Percentiles rank a stretch among this genome's conserved stretches.
Conservation (phyloP, 2,888 invertebrate species). For the Apoda limacodes region DNA sequence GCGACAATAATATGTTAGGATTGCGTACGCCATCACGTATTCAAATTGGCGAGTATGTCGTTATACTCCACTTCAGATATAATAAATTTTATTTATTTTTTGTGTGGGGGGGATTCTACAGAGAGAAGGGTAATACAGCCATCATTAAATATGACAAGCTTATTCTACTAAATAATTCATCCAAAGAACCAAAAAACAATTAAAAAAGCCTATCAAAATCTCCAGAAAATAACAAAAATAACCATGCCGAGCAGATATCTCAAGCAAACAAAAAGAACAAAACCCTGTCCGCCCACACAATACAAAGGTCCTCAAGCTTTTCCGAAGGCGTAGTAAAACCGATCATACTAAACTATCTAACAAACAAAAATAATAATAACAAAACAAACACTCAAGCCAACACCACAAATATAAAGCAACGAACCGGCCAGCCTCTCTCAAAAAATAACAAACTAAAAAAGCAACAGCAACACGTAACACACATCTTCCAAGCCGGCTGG, state of each 20-base stretch:
- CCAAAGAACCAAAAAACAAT: constrained; percentile 6
- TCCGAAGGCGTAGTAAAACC: constrained; percentile 8
- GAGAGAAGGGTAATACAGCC: constrained; percentile 15
- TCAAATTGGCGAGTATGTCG: too few relatives aligned
- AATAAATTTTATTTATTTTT: too few relatives aligned
- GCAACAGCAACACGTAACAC: too few relatives aligned
- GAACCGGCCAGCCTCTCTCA: constrained; percentile 5
- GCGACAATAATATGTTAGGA: too few relatives aligned
- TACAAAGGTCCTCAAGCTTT: constrained; percentile 5
- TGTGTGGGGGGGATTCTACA: too few relatives aligned
- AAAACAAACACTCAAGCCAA: constrained; percentile 6
- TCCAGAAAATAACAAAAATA: constrained; percentile 1
- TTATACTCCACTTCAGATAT: too few relatives aligned
- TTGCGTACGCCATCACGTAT: too few relatives aligned
- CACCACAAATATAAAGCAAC: constrained; percentile 3
- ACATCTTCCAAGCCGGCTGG: constrained; percentile 17
- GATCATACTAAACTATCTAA: constrained; percentile 7
- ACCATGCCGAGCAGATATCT: not conserved
- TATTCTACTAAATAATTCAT: constrained; percentile 9
- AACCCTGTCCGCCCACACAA: constrained; percentile 1
- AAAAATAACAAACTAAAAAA: not conserved
- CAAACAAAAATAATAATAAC: constrained; percentile 2
- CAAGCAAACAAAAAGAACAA: not conserved
- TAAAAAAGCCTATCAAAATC: constrained; percentile 12
- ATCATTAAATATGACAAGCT: constrained; percentile 18